Evolutionary conservation across 1,140 invertebrate genomes (phyloP).

Genomic region (Leucophenga varia): DNA sequence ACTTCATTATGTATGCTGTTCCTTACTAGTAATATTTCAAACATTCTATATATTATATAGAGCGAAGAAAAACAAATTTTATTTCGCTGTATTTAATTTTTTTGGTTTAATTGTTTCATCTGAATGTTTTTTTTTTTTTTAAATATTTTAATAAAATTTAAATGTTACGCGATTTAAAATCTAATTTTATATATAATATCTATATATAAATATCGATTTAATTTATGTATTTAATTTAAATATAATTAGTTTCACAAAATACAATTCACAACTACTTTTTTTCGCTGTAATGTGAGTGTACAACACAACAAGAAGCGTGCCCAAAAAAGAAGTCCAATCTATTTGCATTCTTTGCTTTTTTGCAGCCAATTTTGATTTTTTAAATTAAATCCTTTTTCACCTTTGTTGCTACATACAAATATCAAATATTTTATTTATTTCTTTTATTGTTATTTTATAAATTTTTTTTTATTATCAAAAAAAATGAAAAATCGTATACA

Average conservation of each 20-base stretch:
- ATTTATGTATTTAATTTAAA: neutral
- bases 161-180: neutral
- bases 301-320: neutral
- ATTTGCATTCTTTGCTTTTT: neutral
- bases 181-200: neutral
- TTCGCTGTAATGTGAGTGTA: neutral
- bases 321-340: neutral
- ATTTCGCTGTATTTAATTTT: no score
- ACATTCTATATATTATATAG: no score
- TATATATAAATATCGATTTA: neutral
- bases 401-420: neutral
- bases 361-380: neutral
- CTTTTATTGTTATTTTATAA: constrained; percentile 18
- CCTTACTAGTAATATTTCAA: no score
- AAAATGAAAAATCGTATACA: constrained; percentile 54
- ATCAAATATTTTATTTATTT: neutral
- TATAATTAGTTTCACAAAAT: constrained; percentile 47
- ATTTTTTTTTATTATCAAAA: constrained; percentile 29
- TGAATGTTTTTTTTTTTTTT: no score
- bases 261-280: constrained; percentile 56
- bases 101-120: no score
- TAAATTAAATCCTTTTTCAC: neutral
- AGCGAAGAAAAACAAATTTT: no score
- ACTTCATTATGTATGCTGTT: no score
- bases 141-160: neutral